These are phyloP conservation scores for Hippocampus abdominalis DNA, from an alignment of 2,113 vertebrate genomes.

Conservation along the genomic window DNA sequence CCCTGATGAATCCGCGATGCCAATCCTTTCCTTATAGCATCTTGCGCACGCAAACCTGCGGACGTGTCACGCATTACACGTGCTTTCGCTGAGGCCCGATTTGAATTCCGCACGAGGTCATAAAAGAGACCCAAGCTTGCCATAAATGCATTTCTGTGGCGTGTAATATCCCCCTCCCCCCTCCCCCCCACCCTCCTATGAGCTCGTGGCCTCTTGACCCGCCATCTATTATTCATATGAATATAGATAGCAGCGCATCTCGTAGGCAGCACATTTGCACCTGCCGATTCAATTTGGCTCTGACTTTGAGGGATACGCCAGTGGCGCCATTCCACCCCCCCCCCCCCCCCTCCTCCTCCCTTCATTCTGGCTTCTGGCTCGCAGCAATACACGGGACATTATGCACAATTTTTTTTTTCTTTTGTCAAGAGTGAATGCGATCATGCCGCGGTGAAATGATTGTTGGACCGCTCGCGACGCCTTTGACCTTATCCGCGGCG, in stretches of 20 bases:
- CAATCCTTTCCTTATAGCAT: background rate
- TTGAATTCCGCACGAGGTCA: slow-evolving; percentile 56
- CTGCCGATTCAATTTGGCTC: slow-evolving; percentile 69
- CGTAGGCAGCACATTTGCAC: slow-evolving; percentile 62
- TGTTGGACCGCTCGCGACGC: slow-evolving; percentile 60
- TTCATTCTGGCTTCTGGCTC: slow-evolving; percentile 52
- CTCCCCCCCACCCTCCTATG: no score
- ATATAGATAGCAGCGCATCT: slow-evolving; percentile 64
- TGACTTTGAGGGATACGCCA: slow-evolving; percentile 68
- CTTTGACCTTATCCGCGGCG: slow-evolving; percentile 66
- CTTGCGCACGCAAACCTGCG: background rate
- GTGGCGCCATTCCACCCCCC: slow-evolving; percentile 34
- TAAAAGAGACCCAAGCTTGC: slow-evolving; percentile 51
- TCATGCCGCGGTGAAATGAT: slow-evolving; percentile 54
- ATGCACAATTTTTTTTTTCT: slow-evolving; percentile 52
- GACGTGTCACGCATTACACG: slow-evolving; percentile 19
- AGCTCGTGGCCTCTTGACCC: slow-evolving; percentile 66
- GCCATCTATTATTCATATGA: slow-evolving; percentile 72
- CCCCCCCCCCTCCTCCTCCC: slow-evolving; percentile 29
- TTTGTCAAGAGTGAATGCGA: slow-evolving; percentile 58
- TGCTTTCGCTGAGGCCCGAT: background rate
- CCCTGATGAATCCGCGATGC: slow-evolving; percentile 12
- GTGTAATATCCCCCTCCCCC: slow-evolving; percentile 5
- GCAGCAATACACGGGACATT: slow-evolving; percentile 62
- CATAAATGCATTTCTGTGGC: slow-evolving; percentile 62